phyloP scores from a whole-genome alignment of 2,113 vertebrate genomes.

The Indicator maculatus region DNA sequence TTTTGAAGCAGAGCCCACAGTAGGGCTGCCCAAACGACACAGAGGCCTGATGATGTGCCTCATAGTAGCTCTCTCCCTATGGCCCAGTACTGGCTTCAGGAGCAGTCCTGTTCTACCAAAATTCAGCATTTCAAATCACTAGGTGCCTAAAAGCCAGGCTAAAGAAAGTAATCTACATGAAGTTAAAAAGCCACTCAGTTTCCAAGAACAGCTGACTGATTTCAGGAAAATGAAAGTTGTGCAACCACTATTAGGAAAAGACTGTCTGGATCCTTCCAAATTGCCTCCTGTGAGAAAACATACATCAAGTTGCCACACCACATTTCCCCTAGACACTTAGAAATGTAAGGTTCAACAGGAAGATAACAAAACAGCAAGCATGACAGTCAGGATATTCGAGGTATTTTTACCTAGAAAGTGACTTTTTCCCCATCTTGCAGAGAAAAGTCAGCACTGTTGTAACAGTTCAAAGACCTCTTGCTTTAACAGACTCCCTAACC shows the following conservation, averaged over 20 bases:
- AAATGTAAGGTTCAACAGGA: not conserved
- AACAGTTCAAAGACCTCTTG: not conserved
- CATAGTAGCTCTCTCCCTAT: not conserved
- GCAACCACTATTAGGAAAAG: not conserved
- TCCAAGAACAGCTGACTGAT: not conserved
- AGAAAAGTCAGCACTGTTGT: not conserved
- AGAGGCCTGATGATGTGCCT: not conserved
- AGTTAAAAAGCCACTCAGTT: not conserved
- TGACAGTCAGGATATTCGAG: not conserved
- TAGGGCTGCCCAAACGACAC: not conserved
- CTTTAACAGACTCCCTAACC: not conserved
- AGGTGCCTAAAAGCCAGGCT: not conserved
- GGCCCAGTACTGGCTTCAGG: not conserved
- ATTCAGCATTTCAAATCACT: not conserved
- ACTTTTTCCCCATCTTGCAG: not conserved
- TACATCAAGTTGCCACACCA: not conserved
- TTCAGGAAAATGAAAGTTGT: not conserved
- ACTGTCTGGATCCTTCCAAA: not conserved
- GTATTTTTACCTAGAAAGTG: not conserved
- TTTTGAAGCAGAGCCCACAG: slow-evolving; percentile 1
- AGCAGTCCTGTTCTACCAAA: not conserved
- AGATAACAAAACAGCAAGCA: not conserved
- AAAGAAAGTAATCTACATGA: not conserved
- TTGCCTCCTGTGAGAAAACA: not conserved
- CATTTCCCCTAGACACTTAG: not conserved